phyloP scores from a whole-genome alignment of 2,113 vertebrate species.

The Stigmatopora argus region DNA sequence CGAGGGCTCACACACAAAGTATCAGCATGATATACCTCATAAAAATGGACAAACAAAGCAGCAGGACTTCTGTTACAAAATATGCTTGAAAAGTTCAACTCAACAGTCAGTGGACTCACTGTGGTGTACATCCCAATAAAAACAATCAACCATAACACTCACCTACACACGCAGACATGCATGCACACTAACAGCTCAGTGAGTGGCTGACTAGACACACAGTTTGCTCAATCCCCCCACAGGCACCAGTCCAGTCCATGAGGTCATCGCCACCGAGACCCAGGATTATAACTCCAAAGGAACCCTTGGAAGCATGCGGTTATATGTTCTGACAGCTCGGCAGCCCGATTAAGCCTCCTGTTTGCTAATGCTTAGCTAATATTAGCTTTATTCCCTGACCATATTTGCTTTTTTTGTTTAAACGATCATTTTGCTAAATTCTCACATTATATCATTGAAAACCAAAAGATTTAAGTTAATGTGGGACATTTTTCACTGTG shows the following conservation, averaged over 20 bases:
- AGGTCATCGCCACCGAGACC: conserved; percentile 81
- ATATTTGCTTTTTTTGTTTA: conserved; percentile 43
- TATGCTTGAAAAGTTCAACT: conserved; percentile 46
- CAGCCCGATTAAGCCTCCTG: conserved; percentile 80
- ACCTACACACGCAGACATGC: conserved; percentile 51
- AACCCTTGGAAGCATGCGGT: conserved; percentile 81
- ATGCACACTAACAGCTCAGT: conserved; percentile 49
- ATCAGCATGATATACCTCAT: conserved; percentile 28
- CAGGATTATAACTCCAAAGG: conserved; percentile 84
- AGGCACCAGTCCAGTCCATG: conserved; percentile 79
- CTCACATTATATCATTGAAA: conserved; percentile 31
- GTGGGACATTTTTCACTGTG: conserved; percentile 72
- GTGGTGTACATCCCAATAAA: conserved; percentile 36
- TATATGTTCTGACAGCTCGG: conserved; percentile 83
- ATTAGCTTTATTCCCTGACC: conserved; percentile 58
- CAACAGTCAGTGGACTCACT: conserved; percentile 22
- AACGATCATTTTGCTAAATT: conserved; percentile 46
- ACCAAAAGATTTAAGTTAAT: conserved; percentile 72
- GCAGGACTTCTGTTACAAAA: conserved; percentile 32
- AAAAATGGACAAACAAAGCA: conserved; percentile 48
- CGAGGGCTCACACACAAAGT: conserved; percentile 29
- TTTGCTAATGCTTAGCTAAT: conserved; percentile 80
- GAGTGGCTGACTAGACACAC: conserved; percentile 64
- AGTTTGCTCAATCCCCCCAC: conserved; percentile 60
- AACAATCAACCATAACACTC: conserved; percentile 39